Percentiles rank a stretch among this genome's conserved stretches.
These are phyloP conservation scores for Sander vitreus DNA, from an alignment of 2,113 vertebrate genomes.

Conservation along the genomic window DNA sequence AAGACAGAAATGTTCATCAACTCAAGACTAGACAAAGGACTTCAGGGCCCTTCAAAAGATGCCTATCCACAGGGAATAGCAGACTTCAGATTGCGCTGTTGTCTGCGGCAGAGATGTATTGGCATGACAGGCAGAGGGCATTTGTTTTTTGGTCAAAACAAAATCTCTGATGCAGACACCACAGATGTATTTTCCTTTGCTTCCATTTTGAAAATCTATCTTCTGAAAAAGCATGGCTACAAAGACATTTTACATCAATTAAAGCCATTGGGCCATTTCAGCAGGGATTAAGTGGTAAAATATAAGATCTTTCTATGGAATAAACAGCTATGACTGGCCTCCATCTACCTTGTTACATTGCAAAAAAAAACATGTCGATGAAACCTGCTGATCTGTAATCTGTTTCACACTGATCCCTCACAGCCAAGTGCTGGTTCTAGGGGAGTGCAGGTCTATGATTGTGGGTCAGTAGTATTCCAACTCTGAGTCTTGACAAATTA, in stretches of 20 bases:
- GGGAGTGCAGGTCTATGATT: conserved; percentile 42
- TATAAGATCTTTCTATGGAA: background rate
- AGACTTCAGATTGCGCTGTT: conserved; percentile 57
- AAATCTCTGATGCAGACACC: conserved; percentile 57
- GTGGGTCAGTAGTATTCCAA: conserved; percentile 45
- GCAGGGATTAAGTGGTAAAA: conserved; percentile 30
- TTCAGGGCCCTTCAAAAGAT: conserved; percentile 65
- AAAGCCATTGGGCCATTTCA: conserved; percentile 28
- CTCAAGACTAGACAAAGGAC: conserved; percentile 61
- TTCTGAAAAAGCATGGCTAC: conserved; percentile 31
- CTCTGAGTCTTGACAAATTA: conserved; percentile 59
- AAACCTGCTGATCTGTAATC: conserved; percentile 53
- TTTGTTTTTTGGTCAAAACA: conserved; percentile 57
- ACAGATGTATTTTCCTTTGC: conserved; percentile 45
- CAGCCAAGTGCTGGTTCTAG: conserved; percentile 25
- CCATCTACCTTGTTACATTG: conserved; percentile 5
- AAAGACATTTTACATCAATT: conserved; percentile 44
- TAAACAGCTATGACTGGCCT: background rate
- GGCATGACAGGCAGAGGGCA: conserved; percentile 46
- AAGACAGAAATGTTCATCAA: conserved; percentile 68
- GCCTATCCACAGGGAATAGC: conserved; percentile 39
- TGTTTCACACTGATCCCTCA: conserved; percentile 43
- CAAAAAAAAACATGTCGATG: conserved; percentile 3
- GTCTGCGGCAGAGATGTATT: conserved; percentile 43
- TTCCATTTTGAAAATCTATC: conserved; percentile 37